These are phyloP conservation scores for Endotricha flammealis DNA, from an alignment of 2,888 invertebrate species.

Conservation along the genomic window DNA sequence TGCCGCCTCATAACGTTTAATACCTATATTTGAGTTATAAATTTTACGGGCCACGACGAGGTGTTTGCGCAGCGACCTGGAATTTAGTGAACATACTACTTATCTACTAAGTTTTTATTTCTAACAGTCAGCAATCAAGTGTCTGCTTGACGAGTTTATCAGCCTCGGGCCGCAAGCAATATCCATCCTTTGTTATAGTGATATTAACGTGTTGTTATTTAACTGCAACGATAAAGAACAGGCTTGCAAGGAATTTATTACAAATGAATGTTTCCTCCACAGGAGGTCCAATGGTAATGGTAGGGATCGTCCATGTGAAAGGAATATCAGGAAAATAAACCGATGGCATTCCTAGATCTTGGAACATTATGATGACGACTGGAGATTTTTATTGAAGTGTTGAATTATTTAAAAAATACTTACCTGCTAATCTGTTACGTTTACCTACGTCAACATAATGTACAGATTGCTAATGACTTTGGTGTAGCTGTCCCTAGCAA, in stretches of 20 bases:
- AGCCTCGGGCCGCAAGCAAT: background rate
- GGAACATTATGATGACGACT: conserved; percentile 12
- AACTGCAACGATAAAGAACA: conserved; percentile 21
- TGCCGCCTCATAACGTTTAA: conserved; percentile 37
- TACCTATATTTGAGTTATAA: conserved; percentile 56
- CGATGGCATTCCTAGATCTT: conserved; percentile 14
- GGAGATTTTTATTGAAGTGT: conserved; percentile 11
- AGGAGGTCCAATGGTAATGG: conserved; percentile 31
- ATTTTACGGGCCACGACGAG: conserved; percentile 55
- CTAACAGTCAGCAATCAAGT: background rate
- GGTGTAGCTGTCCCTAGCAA: background rate
- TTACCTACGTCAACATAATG: no score
- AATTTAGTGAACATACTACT: conserved; percentile 39
- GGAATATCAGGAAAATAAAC: conserved; percentile 17
- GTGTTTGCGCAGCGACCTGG: conserved; percentile 57
- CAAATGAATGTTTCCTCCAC: conserved; percentile 37
- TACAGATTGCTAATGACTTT: no score
- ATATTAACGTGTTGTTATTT: conserved; percentile 2
- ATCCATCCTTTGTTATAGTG: background rate
- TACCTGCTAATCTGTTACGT: no score
- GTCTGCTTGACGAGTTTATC: background rate
- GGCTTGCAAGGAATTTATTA: conserved; percentile 28
- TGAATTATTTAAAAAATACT: no score
- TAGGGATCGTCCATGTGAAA: conserved; percentile 8
- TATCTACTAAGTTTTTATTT: conserved; percentile 12